Evolutionary conservation across 2,113 vertebrate species (phyloP), one percentile per base, ranked within the genome.

Genomic region (Hippocampus mohnikei): DNA sequence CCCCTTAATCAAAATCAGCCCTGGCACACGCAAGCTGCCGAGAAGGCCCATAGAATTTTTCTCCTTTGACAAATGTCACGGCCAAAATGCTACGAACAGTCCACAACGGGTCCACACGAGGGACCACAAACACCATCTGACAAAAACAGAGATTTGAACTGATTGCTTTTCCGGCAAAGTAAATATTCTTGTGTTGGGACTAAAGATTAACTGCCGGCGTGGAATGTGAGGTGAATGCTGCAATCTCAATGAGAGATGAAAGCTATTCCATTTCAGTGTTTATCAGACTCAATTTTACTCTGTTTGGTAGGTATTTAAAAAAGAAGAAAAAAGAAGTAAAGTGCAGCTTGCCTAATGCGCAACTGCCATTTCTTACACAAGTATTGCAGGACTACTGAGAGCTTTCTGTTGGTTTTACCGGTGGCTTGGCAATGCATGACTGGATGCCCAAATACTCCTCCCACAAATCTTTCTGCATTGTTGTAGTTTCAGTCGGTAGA

Each of bases 91-190:
- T 37, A 5, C 33, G 5, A 6, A 37, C 5, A 37, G 33, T 6
- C 33, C 33, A 37, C 33, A 37, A 37, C 5, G 33, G 33, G 33
- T 6, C 33, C 33, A 37, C 33, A 37, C 33, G 33, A 37, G 5
- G 33, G 33, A 37, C 33, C 0, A 37, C 33, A 37, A 37, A 6
- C 33, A 5, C 33, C 33, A 37, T 37, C 33, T 37, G 5, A 37
- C 33, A 37, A 37, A 37, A 37, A 37, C 33, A 25, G 13, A 8
- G 25, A 63, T 63, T 63, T 63, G 40, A 65, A 44, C 7, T 40
- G 56, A 60, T 79, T 46, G 56, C 64, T 79, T 46, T 69, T 42
- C 21, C 40, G 16, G n/a, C n/a, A 46, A 25, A 65, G 62, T 65
- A 41, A 65, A 65, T 65, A 65, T 65, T 65, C 40, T 65, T 42